These are phyloP conservation scores for Cosmia trapezina DNA, from an alignment of 2,888 invertebrate genomes.

Conservation along the genomic window DNA sequence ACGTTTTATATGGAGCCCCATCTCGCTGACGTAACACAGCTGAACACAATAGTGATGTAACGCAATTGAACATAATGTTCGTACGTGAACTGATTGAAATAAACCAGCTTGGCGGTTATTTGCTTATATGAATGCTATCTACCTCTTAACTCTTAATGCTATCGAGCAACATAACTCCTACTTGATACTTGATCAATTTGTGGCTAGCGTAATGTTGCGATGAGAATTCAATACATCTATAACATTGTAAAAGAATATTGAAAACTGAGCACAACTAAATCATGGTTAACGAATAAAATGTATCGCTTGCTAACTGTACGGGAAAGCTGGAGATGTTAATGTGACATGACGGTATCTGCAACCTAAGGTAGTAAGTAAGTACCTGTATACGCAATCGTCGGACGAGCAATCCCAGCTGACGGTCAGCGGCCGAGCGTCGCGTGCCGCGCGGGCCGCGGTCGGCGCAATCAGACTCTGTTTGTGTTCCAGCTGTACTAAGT, in stretches of 20 bases:
- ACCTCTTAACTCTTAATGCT: neutral
- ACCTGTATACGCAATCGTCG: neutral
- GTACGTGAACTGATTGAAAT: constrained; percentile 45
- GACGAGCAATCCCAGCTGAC: constrained; percentile 9
- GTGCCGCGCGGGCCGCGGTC: constrained; percentile 32
- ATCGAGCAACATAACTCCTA: neutral
- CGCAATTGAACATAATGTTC: constrained; percentile 28
- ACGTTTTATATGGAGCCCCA: neutral
- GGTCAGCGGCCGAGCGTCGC: neutral
- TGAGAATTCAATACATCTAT: neutral
- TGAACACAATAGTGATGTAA: constrained; percentile 29
- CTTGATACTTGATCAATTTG: too few relatives aligned
- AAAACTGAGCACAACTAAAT: too few relatives aligned
- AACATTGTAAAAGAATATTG: neutral
- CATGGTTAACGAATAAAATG: too few relatives aligned
- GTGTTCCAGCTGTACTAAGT: constrained; percentile 1
- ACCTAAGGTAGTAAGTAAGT: neutral
- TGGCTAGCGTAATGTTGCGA: neutral
- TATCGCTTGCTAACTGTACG: neutral
- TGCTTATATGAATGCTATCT: too few relatives aligned
- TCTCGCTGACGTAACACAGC: constrained; percentile 2
- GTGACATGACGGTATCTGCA: neutral
- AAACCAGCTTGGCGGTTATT: constrained; percentile 6
- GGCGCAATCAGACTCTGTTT: constrained; percentile 53
- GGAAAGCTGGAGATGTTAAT: neutral